phyloP scores from a whole-genome alignment of 2,113 vertebrate species.

The Rallus limicola region DNA sequence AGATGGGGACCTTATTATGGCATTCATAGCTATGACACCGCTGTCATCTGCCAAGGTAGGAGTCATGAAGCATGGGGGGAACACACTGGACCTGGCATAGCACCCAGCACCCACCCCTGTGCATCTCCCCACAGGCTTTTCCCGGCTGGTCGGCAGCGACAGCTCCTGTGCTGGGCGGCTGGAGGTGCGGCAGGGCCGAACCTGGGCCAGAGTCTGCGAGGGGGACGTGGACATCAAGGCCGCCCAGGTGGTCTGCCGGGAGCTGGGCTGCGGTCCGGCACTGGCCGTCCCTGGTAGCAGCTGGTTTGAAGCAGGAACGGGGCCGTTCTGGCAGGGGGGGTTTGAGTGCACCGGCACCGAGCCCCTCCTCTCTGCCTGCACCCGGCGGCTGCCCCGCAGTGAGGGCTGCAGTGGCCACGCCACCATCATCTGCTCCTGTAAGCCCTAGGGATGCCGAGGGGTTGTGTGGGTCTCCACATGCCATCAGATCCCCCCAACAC shows the following conservation, averaged over 20 bases:
- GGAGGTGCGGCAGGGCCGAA: background rate
- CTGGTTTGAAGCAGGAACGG: rapidly evolving
- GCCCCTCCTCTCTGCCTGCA: background rate
- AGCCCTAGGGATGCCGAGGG: no score
- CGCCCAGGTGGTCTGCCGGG: slow-evolving; percentile 43
- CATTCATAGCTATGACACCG: rapidly evolving
- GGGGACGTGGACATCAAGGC: background rate
- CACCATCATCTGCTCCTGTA: no score
- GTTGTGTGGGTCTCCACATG: no score
- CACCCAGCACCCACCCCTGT: rapidly evolving
- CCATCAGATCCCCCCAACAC: no score
- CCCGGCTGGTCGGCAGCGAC: background rate
- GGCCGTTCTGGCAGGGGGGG: background rate
- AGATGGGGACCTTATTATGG: rapidly evolving
- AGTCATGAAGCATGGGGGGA: rapidly evolving
- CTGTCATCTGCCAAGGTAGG: background rate
- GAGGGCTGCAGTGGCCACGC: background rate
- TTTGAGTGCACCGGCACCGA: background rate
- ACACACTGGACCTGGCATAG: rapidly evolving
- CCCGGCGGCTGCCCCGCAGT: rapidly evolving
- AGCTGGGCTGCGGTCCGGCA: slow-evolving; percentile 10
- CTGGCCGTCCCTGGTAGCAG: background rate
- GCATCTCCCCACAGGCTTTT: background rate
- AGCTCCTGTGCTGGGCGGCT: background rate
- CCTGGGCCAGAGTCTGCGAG: background rate